phyloP scores from a whole-genome alignment of 2,113 vertebrate species.

The Cervus canadensis region DNA sequence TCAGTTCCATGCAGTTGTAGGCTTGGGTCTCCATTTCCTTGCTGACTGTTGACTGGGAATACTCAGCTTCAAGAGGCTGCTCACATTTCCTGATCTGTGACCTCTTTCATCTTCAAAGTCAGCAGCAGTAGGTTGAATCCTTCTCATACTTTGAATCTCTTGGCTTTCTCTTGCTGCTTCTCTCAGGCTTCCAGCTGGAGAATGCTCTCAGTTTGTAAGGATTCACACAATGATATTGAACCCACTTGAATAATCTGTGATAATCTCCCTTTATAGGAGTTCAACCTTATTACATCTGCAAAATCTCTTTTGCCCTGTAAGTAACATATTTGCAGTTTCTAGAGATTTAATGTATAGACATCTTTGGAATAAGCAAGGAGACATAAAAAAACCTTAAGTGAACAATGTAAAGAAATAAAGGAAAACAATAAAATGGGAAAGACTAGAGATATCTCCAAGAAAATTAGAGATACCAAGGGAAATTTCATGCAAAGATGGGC shows the following conservation, averaged over 20 bases:
- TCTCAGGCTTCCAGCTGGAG: not conserved
- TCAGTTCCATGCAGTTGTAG: not conserved
- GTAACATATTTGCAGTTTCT: not conserved
- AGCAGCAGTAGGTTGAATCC: not conserved
- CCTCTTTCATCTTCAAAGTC: not conserved
- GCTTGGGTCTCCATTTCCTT: not conserved
- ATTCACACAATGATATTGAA: not conserved
- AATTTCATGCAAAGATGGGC: not conserved
- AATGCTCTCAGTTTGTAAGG: not conserved
- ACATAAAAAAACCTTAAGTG: not conserved
- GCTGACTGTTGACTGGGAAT: not conserved
- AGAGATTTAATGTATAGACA: not conserved
- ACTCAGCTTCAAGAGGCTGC: not conserved
- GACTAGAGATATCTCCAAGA: not conserved
- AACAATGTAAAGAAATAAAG: not conserved
- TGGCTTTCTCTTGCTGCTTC: not conserved
- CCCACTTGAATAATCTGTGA: not conserved
- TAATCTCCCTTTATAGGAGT: not conserved
- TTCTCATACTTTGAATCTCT: not conserved
- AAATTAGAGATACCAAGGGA: not conserved
- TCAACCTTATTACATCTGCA: not conserved
- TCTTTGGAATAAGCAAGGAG: not conserved
- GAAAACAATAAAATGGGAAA: not conserved
- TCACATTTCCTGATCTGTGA: not conserved
- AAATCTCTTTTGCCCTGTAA: not conserved